These are phyloP conservation scores for Channa maculata DNA, from an alignment of 2,113 vertebrate species.

Conservation along the genomic window DNA sequence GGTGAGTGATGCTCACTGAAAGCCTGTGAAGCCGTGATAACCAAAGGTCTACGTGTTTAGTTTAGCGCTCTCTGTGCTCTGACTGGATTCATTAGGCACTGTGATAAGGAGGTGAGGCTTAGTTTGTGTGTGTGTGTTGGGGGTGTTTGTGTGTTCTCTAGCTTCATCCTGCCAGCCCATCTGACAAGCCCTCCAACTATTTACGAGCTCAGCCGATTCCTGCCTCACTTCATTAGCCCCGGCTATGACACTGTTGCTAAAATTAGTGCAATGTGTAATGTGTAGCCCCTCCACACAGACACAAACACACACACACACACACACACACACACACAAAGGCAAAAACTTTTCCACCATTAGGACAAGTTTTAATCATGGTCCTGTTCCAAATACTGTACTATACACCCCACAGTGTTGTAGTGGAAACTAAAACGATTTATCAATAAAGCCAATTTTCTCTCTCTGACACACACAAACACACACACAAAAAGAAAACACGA, in stretches of 20 bases:
- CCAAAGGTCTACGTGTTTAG: slow-evolving; percentile 50
- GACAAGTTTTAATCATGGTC: slow-evolving; percentile 57
- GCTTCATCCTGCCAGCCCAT: slow-evolving; percentile 40
- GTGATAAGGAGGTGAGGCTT: slow-evolving; percentile 62
- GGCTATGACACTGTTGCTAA: slow-evolving; percentile 80
- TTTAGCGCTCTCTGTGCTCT: slow-evolving; percentile 32
- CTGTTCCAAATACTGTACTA: slow-evolving; percentile 36
- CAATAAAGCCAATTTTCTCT: background rate
- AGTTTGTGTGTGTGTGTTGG: slow-evolving; percentile 32
- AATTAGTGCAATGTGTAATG: slow-evolving; percentile 78
- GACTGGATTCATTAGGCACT: slow-evolving; percentile 58
- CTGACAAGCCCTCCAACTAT: slow-evolving; percentile 80
- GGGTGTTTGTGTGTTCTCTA: slow-evolving; percentile 15
- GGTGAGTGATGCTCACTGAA: slow-evolving; percentile 51
- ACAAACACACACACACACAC: slow-evolving; percentile 45
- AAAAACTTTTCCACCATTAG: slow-evolving; percentile 58
- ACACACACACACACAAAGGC: slow-evolving; percentile 38
- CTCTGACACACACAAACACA: slow-evolving; percentile 20
- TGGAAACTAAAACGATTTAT: slow-evolving; percentile 10
- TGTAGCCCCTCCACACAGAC: slow-evolving; percentile 37
- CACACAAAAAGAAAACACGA: slow-evolving; percentile 34
- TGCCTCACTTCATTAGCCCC: slow-evolving; percentile 79
- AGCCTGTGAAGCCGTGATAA: slow-evolving; percentile 66
- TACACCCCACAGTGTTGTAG: slow-evolving; percentile 19
- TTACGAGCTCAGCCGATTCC: slow-evolving; percentile 82